Percentiles rank a stretch among this genome's conserved stretches.
Conservation (phyloP, 2,797 vertebrate genomes). For the Melanogrammus aeglefinus region DNA sequence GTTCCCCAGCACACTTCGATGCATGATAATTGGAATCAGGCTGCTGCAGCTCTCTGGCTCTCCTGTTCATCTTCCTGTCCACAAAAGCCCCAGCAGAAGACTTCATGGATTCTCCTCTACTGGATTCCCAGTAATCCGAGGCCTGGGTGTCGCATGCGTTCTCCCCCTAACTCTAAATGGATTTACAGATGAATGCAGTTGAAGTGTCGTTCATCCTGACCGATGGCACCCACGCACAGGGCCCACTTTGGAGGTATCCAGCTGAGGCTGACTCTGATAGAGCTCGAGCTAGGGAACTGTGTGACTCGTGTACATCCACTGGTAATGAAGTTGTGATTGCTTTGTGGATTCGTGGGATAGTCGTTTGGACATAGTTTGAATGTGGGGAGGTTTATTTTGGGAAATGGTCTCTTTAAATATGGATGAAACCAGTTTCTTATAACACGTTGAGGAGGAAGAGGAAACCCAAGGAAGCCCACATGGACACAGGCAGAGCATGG, state of each 20-base stretch:
- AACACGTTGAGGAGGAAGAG: not conserved
- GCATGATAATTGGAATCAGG: constrained; percentile 43
- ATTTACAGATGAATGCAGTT: constrained; percentile 33
- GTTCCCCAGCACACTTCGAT: constrained; percentile 30
- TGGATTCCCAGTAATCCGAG: constrained; percentile 49
- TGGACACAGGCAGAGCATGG: not conserved
- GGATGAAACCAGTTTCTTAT: not conserved
- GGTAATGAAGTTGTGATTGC: not conserved
- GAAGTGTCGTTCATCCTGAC: constrained; percentile 27
- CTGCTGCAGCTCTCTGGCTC: constrained; percentile 30
- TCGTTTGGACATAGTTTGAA: not conserved
- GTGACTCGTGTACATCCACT: not conserved
- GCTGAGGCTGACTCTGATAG: not conserved
- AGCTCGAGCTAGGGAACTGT: not conserved
- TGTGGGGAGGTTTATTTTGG: not conserved
- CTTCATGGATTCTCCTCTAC: constrained; percentile 52
- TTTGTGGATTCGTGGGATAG: not conserved
- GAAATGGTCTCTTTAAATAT: not conserved
- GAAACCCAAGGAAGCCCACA: not conserved
- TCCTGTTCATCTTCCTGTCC: constrained; percentile 58
- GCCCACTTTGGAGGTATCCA: not conserved
- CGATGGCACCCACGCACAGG: not conserved
- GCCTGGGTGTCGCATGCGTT: constrained; percentile 35
- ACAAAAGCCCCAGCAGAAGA: constrained; percentile 52
- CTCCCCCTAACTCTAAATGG: constrained; percentile 32